Base-by-base conservation (phyloP, 2,888 invertebrate genomes). In the Stegana nigrithorax region DNA sequence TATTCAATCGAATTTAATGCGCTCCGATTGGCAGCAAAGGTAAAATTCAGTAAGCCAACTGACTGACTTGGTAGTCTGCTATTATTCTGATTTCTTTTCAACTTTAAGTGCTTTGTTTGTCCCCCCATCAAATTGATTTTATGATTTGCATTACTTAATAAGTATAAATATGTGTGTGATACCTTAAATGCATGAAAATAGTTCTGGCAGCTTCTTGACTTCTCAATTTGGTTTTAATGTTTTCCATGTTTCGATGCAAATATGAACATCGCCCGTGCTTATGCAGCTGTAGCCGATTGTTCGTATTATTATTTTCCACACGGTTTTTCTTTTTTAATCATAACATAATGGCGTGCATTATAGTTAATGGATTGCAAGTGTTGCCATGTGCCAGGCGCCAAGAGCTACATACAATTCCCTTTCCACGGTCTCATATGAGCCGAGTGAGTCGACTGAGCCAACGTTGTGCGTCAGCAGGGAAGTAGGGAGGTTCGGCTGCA, bases 291-390 rank as follows among this genome's bases (percentile, higher is more conserved):
- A 29, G 27, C 6, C 42, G 21, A 17, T 19, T 17, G 45, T 39
- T 42, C 17, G 2, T 19, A 7, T 6, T 26, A n/a, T 47, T 29
- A 26, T 27, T 60, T 25, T 8, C n/a, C n/a, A n/a, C n/a, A n/a
- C n/a, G n/a, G n/a, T 29, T 23, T 47, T 44, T 56, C 61, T 64
- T 66, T 71, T 72, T 70, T 74, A 72, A 73, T 74, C 70, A 69
- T 72, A 72, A 72, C 70, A 65, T 73, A 70, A 73, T 72, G 74
- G 70, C 45, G 42, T 25, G 62, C 73, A 72, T 73, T 74, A 67
- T 63, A 71, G 73, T 73, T 73, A 77, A 77, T 77, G 73, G 75
- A 73, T 75, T 73, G 73, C 75, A 77, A 75, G 73, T 75, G 76
- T 73, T 73, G 72, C 72, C 69, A 65, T 59, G n/a, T n/a, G 26